Base-by-base conservation (phyloP, 64 coral and sea anemone species). In the Stylophora pistillata region DNA sequence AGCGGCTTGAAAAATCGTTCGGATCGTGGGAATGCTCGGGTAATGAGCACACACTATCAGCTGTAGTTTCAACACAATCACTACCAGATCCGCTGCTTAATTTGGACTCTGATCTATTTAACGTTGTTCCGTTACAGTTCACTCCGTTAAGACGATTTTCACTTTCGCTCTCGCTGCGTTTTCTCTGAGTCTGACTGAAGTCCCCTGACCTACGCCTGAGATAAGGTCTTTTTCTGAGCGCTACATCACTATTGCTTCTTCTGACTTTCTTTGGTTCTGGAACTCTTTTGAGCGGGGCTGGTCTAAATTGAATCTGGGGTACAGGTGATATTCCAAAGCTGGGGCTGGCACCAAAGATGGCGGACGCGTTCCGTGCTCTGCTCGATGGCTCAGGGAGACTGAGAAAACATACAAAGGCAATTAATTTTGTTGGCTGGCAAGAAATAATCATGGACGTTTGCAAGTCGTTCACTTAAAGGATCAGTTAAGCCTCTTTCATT, bases 171-270 rank as follows among this genome's bases (percentile, higher is more conserved):
- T 84, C 80, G 25, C 80, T 84, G 33, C 65, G 80, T 70, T 84
- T 84, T 14, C 80, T 84, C 13, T 47, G 37, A 47, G 54, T 2
- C 53, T 84, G 80, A 31, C 80, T 69, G n/a, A 84, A 84, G 30
- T 92, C 90, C 61, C 76, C 85, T 58, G 82, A 62, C 72, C 86
- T 92, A 52, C 81, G 90, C n/a, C 76, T 86, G 33, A 77, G 73
- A 23, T 37, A 55, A 26, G 89, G 53, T 59, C 53, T 61, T 92
- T 86, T 92, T 34, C 76, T 64, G 53, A 86, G 69, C 31, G 55
- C 90, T 77, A 85, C 90, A 92, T 92, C 90, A 72, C 90, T 92
- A 34, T 78, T 73, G 58, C 90, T 86, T 18, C 90, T 86, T 76
- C 13, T 75, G 31, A 85, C 37, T 55, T 78, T 89, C 64, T 63